Evolutionary conservation across 35 echinoderm and acorn worm species (phyloP), one percentile per base, ranked within the genome.

Genomic region (Diadema setosum): DNA sequence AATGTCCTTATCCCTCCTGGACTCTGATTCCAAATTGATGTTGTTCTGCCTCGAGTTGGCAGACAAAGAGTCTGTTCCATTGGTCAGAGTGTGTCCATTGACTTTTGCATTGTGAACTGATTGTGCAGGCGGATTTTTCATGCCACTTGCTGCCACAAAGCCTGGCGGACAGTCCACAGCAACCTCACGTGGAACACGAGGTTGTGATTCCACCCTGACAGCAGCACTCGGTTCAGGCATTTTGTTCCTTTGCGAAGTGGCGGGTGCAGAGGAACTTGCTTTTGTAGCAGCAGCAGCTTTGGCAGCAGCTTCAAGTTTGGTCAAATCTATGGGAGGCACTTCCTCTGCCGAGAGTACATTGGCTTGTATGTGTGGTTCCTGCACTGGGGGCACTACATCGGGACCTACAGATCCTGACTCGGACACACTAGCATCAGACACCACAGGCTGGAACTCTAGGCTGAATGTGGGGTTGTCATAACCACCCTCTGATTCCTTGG

Each of bases 121-220:
- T n/a, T 61, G 43, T 25, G 42, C 74, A 21, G 96, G 96, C 36
- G 93, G 93, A 61, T 94, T 89, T 83, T 99, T 99, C 96, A 99
- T 99, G 4, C 96, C 96, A 80, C 96, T 99, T 2, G 96, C 96
- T 50, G 96, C 96, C 21, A 99, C 96, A 94, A 99, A 99, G 48
- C 86, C 86, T n/a, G 92, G 67, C 21, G 96, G 96, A 65, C 96
- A 99, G 83, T 99, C 96, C 42, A 99, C 96, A 3, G 93, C 89
- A 58, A 99, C 83, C 49, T 99, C 96, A 32, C 96, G 52, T 9
- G 86, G 86, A 23, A 50, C 39, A 44, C 89, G 39, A 26, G 85
- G 81, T 76, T 61, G 67, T 17, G 81, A 31, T 29, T 90, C 57
- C 6, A 70, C 65, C 63, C 46, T 58, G 59, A 90, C 88, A 27